These are phyloP conservation scores for Glaucomys volans DNA, from an alignment of 2,113 vertebrate genomes.

Conservation along the genomic window DNA sequence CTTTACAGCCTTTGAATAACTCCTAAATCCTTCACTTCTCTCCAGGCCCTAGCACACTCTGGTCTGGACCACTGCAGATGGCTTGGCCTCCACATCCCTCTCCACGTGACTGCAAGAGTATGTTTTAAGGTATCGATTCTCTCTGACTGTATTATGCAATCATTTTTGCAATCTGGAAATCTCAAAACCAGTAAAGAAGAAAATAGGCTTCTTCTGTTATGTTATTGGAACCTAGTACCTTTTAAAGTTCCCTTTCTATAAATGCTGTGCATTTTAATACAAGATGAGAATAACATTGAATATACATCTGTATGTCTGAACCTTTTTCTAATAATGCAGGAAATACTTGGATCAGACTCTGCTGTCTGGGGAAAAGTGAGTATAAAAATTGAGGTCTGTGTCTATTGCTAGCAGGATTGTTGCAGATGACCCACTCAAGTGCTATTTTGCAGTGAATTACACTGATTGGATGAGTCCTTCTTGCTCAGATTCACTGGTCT, in stretches of 20 bases:
- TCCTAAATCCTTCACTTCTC: background rate
- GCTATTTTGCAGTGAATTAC: fast-evolving
- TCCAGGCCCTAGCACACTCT: background rate
- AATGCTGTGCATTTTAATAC: background rate
- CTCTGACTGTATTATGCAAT: background rate
- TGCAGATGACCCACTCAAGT: fast-evolving
- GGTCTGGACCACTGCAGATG: background rate
- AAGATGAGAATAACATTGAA: background rate
- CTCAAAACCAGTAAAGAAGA: background rate
- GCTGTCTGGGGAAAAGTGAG: background rate
- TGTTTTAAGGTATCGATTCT: background rate
- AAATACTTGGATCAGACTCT: background rate
- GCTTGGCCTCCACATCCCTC: background rate
- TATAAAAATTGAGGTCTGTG: too few relatives aligned
- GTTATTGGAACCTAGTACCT: background rate
- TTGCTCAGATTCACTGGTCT: too few relatives aligned
- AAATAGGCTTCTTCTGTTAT: background rate
- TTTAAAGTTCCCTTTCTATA: background rate
- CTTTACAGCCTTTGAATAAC: background rate
- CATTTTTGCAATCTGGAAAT: background rate
- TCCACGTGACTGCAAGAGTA: background rate
- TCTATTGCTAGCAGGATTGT: background rate
- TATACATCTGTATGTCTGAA: background rate
- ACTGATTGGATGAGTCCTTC: background rate
- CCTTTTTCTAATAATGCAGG: background rate